These are phyloP conservation scores for Opisthocomus hoazin DNA, from an alignment of 2,113 vertebrate species.

Conservation along the genomic window DNA sequence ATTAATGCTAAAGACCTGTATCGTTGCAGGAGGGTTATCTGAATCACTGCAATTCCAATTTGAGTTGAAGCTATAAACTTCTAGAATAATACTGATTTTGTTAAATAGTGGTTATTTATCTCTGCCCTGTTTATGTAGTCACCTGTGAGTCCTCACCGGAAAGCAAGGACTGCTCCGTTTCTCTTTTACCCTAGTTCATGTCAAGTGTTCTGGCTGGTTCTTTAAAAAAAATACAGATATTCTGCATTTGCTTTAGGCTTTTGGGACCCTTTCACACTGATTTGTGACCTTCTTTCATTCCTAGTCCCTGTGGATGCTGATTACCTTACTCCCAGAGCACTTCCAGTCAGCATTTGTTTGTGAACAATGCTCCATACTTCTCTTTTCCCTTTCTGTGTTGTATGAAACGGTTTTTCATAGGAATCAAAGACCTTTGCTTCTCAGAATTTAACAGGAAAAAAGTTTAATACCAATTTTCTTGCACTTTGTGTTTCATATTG, in stretches of 20 bases:
- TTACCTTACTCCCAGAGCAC: background rate
- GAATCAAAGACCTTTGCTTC: background rate
- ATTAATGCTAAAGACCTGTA: background rate
- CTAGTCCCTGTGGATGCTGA: background rate
- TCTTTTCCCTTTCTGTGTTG: background rate
- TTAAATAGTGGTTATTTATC: background rate
- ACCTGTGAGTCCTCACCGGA: background rate
- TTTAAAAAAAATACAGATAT: background rate
- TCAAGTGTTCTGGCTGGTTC: background rate
- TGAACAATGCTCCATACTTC: background rate
- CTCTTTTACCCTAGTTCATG: background rate
- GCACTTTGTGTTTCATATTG: background rate
- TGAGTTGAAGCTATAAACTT: background rate
- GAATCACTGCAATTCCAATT: background rate
- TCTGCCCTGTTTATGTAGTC: background rate
- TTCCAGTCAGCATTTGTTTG: background rate
- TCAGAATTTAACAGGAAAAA: background rate
- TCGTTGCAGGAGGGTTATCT: background rate
- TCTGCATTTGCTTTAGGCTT: background rate
- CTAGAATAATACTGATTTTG: background rate
- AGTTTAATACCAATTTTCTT: background rate
- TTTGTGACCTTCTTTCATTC: background rate
- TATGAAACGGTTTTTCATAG: background rate
- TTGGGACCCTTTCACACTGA: background rate
- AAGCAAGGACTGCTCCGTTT: background rate